These are phyloP conservation scores for Nerophis ophidion DNA, from an alignment of 2,113 vertebrate species.

Conservation along the genomic window DNA sequence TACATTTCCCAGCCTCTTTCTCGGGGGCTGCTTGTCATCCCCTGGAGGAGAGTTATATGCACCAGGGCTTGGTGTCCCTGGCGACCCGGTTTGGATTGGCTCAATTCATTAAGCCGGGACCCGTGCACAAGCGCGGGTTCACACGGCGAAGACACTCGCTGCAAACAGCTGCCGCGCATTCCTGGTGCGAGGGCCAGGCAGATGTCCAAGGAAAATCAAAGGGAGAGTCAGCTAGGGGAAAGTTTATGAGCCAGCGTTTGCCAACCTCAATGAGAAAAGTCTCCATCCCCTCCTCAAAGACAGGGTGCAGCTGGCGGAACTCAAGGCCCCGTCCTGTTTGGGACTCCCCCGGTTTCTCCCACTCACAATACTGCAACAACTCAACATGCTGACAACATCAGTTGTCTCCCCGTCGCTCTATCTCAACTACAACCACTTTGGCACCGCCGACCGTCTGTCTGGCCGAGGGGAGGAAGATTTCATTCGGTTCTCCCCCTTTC, in stretches of 20 bases:
- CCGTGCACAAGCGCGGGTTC: constrained; percentile 75
- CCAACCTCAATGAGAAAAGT: constrained; percentile 89
- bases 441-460: constrained; percentile 23
- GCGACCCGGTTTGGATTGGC: constrained; percentile 81
- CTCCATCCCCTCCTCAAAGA: constrained; percentile 90
- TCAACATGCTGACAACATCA: constrained; percentile 61
- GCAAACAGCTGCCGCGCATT: constrained; percentile 97
- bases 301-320: constrained; percentile 90
- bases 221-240: constrained; percentile 81
- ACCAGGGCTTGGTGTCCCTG: constrained; percentile 68
- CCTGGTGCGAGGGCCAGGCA: constrained; percentile 94
- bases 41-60: constrained; percentile 76
- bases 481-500: constrained; percentile 33
- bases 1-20: constrained; percentile 74
- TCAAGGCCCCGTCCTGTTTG: constrained; percentile 76
- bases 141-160: constrained; percentile 85
- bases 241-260: constrained; percentile 92
- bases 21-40: constrained; percentile 68
- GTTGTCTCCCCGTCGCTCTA: constrained; percentile 49
- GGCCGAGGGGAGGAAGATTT: constrained; percentile 28
- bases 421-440: constrained; percentile 51
- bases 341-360: constrained; percentile 55
- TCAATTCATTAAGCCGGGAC: constrained; percentile 91
- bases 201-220: constrained; percentile 99
- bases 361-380: constrained; percentile 52